Percentiles rank a stretch among this genome's conserved stretches.
Conservation (phyloP, 2,888 invertebrate genomes). For the Andrena praecox region DNA sequence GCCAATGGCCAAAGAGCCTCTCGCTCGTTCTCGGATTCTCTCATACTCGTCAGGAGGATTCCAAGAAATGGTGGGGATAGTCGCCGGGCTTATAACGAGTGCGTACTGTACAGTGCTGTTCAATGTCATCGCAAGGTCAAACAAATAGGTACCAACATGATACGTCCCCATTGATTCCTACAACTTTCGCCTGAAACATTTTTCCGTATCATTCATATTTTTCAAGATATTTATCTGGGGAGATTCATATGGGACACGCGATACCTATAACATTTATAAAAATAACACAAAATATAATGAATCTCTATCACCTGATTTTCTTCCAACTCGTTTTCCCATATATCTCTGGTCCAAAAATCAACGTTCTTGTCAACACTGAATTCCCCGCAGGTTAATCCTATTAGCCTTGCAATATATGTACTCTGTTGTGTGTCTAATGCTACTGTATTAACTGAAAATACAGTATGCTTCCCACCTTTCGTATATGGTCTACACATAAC, state of each 20-base stretch:
- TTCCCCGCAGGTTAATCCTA: constrained; percentile 88
- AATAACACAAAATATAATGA: constrained; percentile 25
- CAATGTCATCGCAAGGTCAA: too few relatives aligned
- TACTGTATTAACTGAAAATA: constrained; percentile 93
- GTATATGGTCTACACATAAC: constrained; percentile 84
- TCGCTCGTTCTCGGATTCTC: too few relatives aligned
- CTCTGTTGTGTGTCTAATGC: constrained; percentile 93
- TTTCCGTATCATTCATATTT: too few relatives aligned
- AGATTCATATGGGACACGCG: neutral
- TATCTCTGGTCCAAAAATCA: constrained; percentile 89
- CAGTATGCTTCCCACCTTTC: constrained; percentile 90
- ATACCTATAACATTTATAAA: neutral
- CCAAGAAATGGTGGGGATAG: too few relatives aligned
- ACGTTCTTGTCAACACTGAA: constrained; percentile 91
- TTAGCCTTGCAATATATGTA: constrained; percentile 87
- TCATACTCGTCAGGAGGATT: too few relatives aligned
- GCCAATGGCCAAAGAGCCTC: too few relatives aligned
- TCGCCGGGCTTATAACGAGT: too few relatives aligned
- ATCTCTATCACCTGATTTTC: constrained; percentile 87
- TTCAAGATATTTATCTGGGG: too few relatives aligned
- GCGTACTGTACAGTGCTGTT: too few relatives aligned
- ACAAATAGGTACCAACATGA: neutral
- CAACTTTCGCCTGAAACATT: too few relatives aligned
- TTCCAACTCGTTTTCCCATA: constrained; percentile 89
- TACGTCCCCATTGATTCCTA: neutral